Percentiles rank a stretch among this genome's conserved stretches.
phyloP scores from a whole-genome alignment of 2,797 vertebrate genomes.

The Hyperoplus lanceolatus region DNA sequence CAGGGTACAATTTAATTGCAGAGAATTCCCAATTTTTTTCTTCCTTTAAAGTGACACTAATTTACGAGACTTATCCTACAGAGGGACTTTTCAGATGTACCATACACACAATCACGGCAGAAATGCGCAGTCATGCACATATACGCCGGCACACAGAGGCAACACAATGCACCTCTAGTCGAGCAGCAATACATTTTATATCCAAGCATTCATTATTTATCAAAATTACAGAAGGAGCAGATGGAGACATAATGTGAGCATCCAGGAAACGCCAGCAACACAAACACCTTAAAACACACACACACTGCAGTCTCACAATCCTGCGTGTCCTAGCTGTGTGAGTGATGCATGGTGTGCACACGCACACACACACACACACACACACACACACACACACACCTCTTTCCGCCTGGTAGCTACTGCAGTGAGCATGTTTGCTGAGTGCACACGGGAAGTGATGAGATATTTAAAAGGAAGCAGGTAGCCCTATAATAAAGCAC shows the following conservation, averaged over 20 bases:
- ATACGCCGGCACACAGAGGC: neutral
- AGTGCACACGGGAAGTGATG: conserved; percentile 71
- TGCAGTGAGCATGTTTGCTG: conserved; percentile 61
- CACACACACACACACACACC: conserved; percentile 1
- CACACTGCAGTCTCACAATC: neutral
- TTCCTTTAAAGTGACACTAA: conserved; percentile 54
- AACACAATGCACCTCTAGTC: conserved; percentile 6
- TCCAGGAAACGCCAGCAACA: conserved; percentile 48
- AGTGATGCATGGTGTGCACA: conserved; percentile 31
- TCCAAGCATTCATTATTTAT: conserved; percentile 68
- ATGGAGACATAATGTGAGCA: conserved; percentile 49
- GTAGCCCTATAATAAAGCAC: conserved; percentile 63
- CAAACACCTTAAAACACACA: conserved; percentile 26
- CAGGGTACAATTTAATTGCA: conserved; percentile 46
- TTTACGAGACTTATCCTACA: conserved; percentile 54
- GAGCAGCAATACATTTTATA: conserved; percentile 45
- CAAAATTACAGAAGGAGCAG: conserved; percentile 41
- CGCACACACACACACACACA: conserved; percentile 23
- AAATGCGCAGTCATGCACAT: neutral
- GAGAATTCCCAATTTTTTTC: conserved; percentile 11
- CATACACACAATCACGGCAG: conserved; percentile 11
- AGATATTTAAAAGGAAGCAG: conserved; percentile 78
- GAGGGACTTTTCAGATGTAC: neutral
- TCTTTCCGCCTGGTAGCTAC: conserved; percentile 41
- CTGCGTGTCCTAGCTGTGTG: neutral